Percentiles rank a stretch among this genome's conserved stretches.
phyloP scores from a whole-genome alignment of 2,888 invertebrate species.

The Xestia rhomboidea region DNA sequence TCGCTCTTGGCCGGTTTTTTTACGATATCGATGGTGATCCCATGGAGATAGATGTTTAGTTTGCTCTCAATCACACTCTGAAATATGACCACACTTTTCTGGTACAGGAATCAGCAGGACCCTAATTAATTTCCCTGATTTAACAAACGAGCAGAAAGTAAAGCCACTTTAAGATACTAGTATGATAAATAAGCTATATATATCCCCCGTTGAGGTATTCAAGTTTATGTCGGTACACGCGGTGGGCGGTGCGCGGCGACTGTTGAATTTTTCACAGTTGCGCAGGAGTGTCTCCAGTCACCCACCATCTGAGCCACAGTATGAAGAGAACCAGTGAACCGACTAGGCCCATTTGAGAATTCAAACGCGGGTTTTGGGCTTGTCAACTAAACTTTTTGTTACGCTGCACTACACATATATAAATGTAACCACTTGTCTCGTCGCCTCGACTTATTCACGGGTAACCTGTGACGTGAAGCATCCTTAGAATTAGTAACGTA shows the following conservation, averaged over 20 bases:
- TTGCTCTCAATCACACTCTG: not conserved
- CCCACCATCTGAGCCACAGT: not conserved
- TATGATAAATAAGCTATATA: conserved; percentile 3
- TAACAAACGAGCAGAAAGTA: not conserved
- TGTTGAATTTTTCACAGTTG: conserved; percentile 36
- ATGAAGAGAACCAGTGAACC: not conserved
- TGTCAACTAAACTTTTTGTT: not conserved
- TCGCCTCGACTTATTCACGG: not conserved
- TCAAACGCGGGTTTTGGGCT: not conserved
- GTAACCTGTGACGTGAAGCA: no score
- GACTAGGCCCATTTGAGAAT: not conserved
- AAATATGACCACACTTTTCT: not conserved
- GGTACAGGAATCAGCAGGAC: not conserved
- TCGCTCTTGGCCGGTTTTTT: no score
- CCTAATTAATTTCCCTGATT: not conserved
- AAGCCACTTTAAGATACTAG: not conserved
- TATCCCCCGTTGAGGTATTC: conserved; percentile 9
- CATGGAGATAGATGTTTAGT: no score
- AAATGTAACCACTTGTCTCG: not conserved
- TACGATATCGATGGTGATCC: no score
- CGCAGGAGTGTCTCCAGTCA: conserved; percentile 2
- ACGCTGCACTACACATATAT: not conserved
- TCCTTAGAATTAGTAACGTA: not conserved
- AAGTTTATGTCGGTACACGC: conserved; percentile 40
- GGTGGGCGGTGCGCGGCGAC: conserved; percentile 27